Percentiles rank a stretch among this genome's conserved stretches.
phyloP scores from a whole-genome alignment of 1,140 invertebrate genomes.

The Heterodera schachtii region DNA sequence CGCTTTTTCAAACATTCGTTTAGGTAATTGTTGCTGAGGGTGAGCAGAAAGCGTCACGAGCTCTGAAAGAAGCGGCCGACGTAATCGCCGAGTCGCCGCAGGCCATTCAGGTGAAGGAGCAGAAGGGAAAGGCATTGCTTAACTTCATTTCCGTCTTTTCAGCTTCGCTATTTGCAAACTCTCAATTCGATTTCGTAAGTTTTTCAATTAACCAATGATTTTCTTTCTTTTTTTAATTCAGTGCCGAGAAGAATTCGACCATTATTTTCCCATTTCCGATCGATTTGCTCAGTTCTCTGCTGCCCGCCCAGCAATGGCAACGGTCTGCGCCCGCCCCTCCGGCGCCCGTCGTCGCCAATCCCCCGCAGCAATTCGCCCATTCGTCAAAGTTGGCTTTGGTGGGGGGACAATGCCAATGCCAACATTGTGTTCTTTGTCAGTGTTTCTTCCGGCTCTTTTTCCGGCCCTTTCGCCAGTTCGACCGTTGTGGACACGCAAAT shows the following conservation, averaged over 20 bases:
- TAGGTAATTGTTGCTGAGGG: conserved; percentile 68
- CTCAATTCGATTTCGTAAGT: conserved; percentile 69
- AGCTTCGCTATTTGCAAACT: conserved; percentile 73
- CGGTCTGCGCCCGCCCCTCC: neutral
- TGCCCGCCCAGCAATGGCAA: conserved; percentile 33
- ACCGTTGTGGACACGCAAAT: neutral
- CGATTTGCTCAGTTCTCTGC: conserved; percentile 55
- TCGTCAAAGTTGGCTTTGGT: neutral
- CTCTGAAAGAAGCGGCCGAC: conserved; percentile 67
- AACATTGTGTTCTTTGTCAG: neutral
- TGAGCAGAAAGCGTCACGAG: conserved; percentile 67
- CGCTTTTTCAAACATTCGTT: neutral
- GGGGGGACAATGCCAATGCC: neutral
- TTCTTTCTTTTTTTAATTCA: conserved; percentile 38
- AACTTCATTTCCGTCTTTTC: neutral
- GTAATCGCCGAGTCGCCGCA: conserved; percentile 74
- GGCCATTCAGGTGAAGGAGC: conserved; percentile 71
- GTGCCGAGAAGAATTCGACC: conserved; percentile 95
- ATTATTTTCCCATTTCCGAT: conserved; percentile 82
- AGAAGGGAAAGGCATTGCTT: neutral
- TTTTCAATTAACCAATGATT: conserved; percentile 21
- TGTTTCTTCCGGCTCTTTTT: neutral
- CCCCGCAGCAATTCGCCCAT: neutral
- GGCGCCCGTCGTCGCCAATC: neutral
- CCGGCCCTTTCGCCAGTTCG: conserved; percentile 5